Percentiles rank a stretch among this genome's conserved stretches.
phyloP scores from a whole-genome alignment of 1,140 invertebrate species.

The Aphelenchoides fujianensis region DNA sequence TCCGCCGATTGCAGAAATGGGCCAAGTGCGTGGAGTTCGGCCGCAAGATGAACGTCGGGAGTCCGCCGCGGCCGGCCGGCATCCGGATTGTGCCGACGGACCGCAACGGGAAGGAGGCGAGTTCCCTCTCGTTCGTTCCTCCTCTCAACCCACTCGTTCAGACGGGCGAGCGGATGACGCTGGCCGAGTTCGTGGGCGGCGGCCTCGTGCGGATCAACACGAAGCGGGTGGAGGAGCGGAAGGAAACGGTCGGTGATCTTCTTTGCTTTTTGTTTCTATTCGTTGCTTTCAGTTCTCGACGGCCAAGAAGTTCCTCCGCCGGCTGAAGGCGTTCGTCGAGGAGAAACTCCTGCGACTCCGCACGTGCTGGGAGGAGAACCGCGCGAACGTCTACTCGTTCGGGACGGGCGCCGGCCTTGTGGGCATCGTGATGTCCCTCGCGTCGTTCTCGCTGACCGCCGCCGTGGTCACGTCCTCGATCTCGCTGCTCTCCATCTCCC shows the following conservation, averaged over 20 bases:
- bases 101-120: not conserved
- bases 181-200: not conserved
- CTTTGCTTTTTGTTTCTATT: not conserved
- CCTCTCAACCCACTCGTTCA: not conserved
- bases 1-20: not conserved
- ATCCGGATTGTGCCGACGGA: not conserved
- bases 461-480: not conserved
- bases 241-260: not conserved
- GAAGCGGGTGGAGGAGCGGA: not conserved
- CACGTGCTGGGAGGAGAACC: not conserved
- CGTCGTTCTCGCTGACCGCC: not conserved
- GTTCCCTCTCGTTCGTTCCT: not conserved
- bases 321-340: not conserved
- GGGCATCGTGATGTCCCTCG: not conserved
- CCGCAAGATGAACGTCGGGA: not conserved
- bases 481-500: not conserved
- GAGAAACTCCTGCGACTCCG: not conserved
- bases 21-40: not conserved
- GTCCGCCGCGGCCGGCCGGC: not conserved
- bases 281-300: not conserved
- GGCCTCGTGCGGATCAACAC: slow-evolving; percentile 2
- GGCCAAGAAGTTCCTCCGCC: not conserved
- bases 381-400: not conserved
- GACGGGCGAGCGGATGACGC: not conserved
- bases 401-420: not conserved